Evolutionary conservation across 2,113 vertebrate genomes (phyloP).

Genomic region (Larimichthys crocea): DNA sequence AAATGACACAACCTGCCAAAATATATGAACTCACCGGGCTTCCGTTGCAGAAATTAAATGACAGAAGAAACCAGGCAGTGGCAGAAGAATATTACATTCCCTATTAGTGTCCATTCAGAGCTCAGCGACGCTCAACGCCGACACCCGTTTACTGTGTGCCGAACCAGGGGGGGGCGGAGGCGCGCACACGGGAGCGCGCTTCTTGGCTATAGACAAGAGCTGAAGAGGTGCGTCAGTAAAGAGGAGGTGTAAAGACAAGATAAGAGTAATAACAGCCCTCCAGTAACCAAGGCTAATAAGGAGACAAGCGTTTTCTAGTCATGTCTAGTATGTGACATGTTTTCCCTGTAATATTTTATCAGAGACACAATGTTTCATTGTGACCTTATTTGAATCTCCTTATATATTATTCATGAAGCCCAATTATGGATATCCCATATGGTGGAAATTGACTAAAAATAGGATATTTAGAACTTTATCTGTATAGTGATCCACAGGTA

Average conservation of each 20-base stretch:
- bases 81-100: slow-evolving; percentile 61
- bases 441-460: not conserved
- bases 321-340: not conserved
- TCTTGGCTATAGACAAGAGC: slow-evolving; percentile 52
- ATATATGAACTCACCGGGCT: slow-evolving; percentile 68
- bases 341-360: not conserved
- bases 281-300: slow-evolving; percentile 39
- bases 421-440: slow-evolving; percentile 11
- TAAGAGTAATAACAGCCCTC: slow-evolving; percentile 60
- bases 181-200: slow-evolving; percentile 67
- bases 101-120: slow-evolving; percentile 66
- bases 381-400: slow-evolving; percentile 15
- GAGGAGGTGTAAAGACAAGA: slow-evolving; percentile 73
- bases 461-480: not conserved
- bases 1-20: slow-evolving; percentile 15
- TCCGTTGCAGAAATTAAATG: slow-evolving; percentile 41
- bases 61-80: slow-evolving; percentile 20
- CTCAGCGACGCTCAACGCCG: slow-evolving; percentile 64
- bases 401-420: slow-evolving; percentile 16
- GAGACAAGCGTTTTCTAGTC: slow-evolving; percentile 12
- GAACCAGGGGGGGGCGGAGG: slow-evolving; percentile 6
- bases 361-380: not conserved
- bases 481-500: not conserved
- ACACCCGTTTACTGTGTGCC: slow-evolving; percentile 62
- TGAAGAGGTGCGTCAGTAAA: slow-evolving; percentile 73